These are phyloP conservation scores for Macaria notata DNA, from an alignment of 2,888 invertebrate species.

Conservation along the genomic window DNA sequence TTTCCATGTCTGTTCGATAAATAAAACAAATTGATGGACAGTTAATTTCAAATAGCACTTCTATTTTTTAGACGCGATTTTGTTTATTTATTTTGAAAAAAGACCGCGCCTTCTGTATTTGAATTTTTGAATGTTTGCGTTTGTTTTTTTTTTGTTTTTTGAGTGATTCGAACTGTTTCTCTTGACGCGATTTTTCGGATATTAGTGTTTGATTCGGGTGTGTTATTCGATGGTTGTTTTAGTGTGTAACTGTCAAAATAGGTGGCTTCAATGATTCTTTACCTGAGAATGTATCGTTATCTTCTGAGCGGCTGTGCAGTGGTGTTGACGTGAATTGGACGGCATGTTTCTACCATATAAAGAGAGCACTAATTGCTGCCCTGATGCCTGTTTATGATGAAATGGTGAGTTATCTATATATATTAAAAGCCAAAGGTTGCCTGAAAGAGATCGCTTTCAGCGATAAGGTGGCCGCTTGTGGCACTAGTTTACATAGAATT, in stretches of 20 bases:
- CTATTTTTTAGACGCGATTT: too few species aligned
- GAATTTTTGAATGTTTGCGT: background rate
- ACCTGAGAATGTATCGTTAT: conserved; percentile 42
- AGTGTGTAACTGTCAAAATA: conserved; percentile 60
- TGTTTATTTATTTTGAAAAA: too few species aligned
- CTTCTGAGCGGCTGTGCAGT: conserved; percentile 48
- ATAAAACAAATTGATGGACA: too few species aligned
- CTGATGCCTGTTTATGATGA: conserved; percentile 78
- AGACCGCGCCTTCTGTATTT: too few species aligned
- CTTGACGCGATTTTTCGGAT: background rate
- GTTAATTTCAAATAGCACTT: too few species aligned
- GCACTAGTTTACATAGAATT: too few species aligned
- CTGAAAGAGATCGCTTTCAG: too few species aligned
- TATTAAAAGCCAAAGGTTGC: too few species aligned
- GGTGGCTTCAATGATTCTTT: conserved; percentile 45
- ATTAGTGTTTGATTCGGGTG: conserved; percentile 22
- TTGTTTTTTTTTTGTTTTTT: too few species aligned
- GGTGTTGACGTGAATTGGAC: conserved; percentile 65
- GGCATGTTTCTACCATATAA: conserved; percentile 67
- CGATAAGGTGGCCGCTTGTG: too few species aligned
- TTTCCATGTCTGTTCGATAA: too few species aligned
- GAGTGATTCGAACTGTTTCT: too few species aligned
- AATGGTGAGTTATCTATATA: conserved; percentile 57
- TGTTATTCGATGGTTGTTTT: conserved; percentile 42
- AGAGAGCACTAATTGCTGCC: conserved; percentile 59